A percentile compares a stretch with the other conserved stretches of the same genome.
Evolutionary conservation across 2,888 invertebrate species (phyloP).

Genomic region (Agrotis exclamationis): DNA sequence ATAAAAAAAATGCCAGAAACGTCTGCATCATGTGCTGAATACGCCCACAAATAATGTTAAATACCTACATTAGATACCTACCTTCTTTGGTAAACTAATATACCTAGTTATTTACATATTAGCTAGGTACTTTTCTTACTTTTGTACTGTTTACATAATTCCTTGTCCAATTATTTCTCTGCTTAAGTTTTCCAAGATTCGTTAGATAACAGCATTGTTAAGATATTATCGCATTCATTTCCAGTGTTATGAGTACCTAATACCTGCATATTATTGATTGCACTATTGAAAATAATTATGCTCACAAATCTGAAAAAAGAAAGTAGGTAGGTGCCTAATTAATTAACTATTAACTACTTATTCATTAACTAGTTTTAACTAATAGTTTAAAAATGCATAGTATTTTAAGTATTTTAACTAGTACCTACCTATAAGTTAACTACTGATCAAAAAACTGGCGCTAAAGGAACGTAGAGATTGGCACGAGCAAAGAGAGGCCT

Average conservation of each 20-base stretch:
- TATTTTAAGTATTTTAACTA: too few species aligned
- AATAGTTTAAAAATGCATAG: too few species aligned
- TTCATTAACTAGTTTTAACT: too few species aligned
- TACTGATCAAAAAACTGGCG: background rate
- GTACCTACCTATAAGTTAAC: too few species aligned
- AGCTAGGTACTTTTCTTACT: background rate
- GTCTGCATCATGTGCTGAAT: constrained; percentile 1
- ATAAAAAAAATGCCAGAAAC: constrained; percentile 8
- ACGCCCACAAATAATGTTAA: constrained; percentile 26
- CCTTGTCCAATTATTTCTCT: constrained; percentile 3
- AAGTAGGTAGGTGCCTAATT: too few species aligned
- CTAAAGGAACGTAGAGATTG: background rate
- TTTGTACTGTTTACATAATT: constrained; percentile 23
- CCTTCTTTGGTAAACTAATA: background rate
- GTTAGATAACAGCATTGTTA: constrained; percentile 20
- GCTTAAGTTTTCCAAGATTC: constrained; percentile 25
- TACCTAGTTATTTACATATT: constrained; percentile 14
- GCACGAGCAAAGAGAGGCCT: background rate
- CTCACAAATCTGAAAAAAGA: too few species aligned
- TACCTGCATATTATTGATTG: too few species aligned
- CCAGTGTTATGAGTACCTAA: too few species aligned
- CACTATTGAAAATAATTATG: too few species aligned
- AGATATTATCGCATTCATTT: background rate
- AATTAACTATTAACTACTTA: too few species aligned
- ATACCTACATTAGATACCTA: background rate